Base-by-base conservation (phyloP, 2,888 invertebrate genomes). In the Syritta pipiens region DNA sequence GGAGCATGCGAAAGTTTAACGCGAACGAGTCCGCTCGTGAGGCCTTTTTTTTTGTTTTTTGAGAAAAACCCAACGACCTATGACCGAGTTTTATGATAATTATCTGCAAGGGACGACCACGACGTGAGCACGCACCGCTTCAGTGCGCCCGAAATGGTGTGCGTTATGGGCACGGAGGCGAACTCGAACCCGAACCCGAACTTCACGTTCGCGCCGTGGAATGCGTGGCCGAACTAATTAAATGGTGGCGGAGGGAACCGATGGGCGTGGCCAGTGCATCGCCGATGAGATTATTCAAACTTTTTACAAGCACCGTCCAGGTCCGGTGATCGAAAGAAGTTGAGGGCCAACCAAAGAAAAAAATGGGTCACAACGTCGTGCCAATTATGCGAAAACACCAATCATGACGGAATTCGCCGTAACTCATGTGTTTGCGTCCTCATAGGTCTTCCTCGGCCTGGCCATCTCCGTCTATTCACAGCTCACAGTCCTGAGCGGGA, bases 51-150 rank as follows among this genome's bases (percentile, higher is more conserved):
- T 35, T 62, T 59, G n/a, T n/a, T n/a, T n/a, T n/a, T n/a, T n/a
- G n/a, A n/a, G n/a, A 6, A 37, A 62, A 67, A 68, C 74, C 62
- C 79, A 79, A 79, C 81, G 75, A 81, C 81, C 81, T 81, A 68
- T 81, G 81, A 81, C 81, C 81, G 81, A 75, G 57, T 75, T 63
- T 81, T 81, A 81, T 75, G 81, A 81, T 81, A 81, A 81, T 81
- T 81, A 81, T 81, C 81, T 81, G 68, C 51, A 51, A 59, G 75
- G 62, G 57, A 81, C 32, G 35, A 40, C 5, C 4, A n/a, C 28
- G 62, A 26, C 59, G 35, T 51, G 69, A 62, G 40, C 71, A 59
- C 37, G 67, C 51, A 65, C 4, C 19, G 24, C 37, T 53, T n/a
- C n/a, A 7, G 6, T 9, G 37, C 60, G 26, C n/a, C 20, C 4